A percentile compares a stretch with the other conserved stretches of the same genome.
Conservation (phyloP, 2,888 invertebrate genomes). For the Dicranocentrus wangi region DNA sequence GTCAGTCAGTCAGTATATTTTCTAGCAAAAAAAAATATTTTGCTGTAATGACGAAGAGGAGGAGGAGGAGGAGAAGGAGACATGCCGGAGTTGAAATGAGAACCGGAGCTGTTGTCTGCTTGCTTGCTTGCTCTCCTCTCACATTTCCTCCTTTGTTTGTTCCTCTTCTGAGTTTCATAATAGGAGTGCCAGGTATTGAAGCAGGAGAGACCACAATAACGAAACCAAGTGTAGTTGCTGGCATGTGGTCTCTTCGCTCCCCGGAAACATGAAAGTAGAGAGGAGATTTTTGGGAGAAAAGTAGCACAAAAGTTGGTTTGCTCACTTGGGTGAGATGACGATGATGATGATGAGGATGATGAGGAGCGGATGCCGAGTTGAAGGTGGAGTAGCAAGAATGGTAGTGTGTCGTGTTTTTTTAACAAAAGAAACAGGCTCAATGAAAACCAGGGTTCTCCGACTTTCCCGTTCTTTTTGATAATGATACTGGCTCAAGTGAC, state of each 20-base stretch:
- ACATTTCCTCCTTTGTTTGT: too few relatives aligned
- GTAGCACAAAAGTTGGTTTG: neutral
- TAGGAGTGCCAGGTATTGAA: neutral
- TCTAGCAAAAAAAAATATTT: too few relatives aligned
- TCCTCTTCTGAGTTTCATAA: too few relatives aligned
- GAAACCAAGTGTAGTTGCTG: conserved; percentile 17
- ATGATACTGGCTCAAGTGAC: neutral
- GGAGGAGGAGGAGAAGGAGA: too few relatives aligned
- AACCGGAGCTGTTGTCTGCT: too few relatives aligned
- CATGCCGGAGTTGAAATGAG: too few relatives aligned
- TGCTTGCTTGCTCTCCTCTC: conserved; percentile 14
- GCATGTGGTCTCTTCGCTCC: conserved; percentile 36
- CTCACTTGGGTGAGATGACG: conserved; percentile 1
- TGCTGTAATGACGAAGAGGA: too few relatives aligned
- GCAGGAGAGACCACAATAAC: conserved; percentile 5
- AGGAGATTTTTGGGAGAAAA: neutral
- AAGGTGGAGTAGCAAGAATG: too few relatives aligned
- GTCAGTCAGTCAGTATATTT: too few relatives aligned
- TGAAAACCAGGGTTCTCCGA: neutral
- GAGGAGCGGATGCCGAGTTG: too few relatives aligned
- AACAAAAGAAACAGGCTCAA: too few relatives aligned
- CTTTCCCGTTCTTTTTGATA: conserved; percentile 6
- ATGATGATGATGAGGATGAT: neutral
- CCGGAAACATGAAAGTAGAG: neutral
- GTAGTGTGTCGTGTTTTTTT: too few relatives aligned